Evolutionary conservation across 1,140 invertebrate genomes (phyloP), one percentile per base, ranked within the genome.

Genomic region (Tetragnatha versicolor): DNA sequence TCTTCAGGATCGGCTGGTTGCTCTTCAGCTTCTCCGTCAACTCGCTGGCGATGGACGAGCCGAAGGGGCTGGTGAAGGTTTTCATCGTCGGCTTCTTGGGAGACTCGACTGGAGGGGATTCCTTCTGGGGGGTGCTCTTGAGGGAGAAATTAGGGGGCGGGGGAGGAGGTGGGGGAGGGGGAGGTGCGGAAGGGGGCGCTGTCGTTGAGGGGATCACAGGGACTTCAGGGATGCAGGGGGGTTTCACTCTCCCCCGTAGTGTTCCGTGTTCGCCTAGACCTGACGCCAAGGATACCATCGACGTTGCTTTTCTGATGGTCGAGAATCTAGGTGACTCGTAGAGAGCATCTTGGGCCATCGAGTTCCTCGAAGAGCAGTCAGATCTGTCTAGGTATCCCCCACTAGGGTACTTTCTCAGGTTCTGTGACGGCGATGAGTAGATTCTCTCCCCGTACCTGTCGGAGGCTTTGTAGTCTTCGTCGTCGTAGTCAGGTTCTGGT

Each of bases 401-500:
- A 78, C 72, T 65, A 27, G 73, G 29, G 29, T 72, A 60, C 25
- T 61, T 72, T 22, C 60, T 45, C 3, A 65, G 42, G 39, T 22
- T 63, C 10, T 42, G 31, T 22, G 65, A 61, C 10, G 14, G 12
- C 6, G 72, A 35, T 14, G 66, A 31, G 25, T 73, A 55, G 12
- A 58, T 78, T 27, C 66, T 49, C 20, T 80, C 63, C 2, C 63
- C 63, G 25, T 77, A 80, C 20, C 39, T 75, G 17, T 63, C 58
- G 14, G 58, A 27, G 33, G 65, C 73, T 14, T 53, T 25, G 17
- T 39, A 14, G 20, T 47, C 37, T 12, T 68, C 80, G 22, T 79
- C 73, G 31, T 80, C 79, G 25, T 81, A 81, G 35, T 81, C 80
- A 14, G 80, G 80, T 78, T 81, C 80, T 9, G 80, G 80, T 7